phyloP scores from a whole-genome alignment of 2,888 invertebrate genomes.

The Nomada ruficornis region DNA sequence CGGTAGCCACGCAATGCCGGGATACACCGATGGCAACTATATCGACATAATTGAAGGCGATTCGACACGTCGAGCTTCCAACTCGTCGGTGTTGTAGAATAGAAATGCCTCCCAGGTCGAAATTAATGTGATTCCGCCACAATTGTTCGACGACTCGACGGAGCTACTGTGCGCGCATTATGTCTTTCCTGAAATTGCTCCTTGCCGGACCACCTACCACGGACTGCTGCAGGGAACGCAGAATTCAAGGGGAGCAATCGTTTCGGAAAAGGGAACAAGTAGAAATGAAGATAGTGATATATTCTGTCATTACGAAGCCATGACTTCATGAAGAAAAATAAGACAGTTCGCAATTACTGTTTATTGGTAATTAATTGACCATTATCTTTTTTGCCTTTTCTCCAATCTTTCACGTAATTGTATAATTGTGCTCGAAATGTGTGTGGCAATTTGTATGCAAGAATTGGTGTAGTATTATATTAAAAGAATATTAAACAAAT shows the following conservation, averaged over 20 bases:
- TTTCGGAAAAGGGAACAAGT: neutral
- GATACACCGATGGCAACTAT: conserved; percentile 14
- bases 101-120: conserved; percentile 28
- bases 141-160: neutral
- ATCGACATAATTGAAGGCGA: conserved; percentile 25
- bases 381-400: too few relatives aligned
- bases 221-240: neutral
- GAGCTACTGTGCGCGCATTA: conserved; percentile 39
- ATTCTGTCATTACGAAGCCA: too few relatives aligned
- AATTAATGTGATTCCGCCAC: conserved; percentile 39
- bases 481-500: too few relatives aligned
- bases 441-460: too few relatives aligned
- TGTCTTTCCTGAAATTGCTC: conserved; percentile 21
- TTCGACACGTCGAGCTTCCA: conserved; percentile 44
- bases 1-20: conserved; percentile 31
- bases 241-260: conserved; percentile 9
- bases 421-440: too few relatives aligned
- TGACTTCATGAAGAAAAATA: too few relatives aligned
- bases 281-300: neutral
- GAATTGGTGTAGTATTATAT: too few relatives aligned
- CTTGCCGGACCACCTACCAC: conserved; percentile 40
- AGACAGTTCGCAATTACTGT: too few relatives aligned
- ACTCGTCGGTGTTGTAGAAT: neutral
- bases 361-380: too few relatives aligned
- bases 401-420: too few relatives aligned